Percentiles rank a stretch among this genome's conserved stretches.
Evolutionary conservation across 2,113 vertebrate genomes (phyloP).

Genomic region (Plestiodon gilberti): DNA sequence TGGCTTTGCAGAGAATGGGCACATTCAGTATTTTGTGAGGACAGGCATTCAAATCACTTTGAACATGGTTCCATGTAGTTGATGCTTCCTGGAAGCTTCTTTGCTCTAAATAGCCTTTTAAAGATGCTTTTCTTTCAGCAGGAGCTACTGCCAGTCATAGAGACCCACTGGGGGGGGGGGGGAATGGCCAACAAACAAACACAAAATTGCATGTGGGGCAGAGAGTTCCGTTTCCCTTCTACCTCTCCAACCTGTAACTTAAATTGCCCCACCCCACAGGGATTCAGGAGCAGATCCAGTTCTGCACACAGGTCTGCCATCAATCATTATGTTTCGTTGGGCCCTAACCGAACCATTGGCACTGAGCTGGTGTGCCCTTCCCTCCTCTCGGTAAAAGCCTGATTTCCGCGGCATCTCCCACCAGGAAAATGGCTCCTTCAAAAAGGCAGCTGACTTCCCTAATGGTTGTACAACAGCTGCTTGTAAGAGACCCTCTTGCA

Average conservation of each 20-base stretch:
- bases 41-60: neutral
- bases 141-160: neutral
- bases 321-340: neutral
- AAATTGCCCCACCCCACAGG: neutral
- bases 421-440: neutral
- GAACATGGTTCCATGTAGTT: neutral
- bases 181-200: neutral
- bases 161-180: neutral
- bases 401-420: slow-evolving; percentile 11
- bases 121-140: neutral
- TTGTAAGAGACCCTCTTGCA: neutral
- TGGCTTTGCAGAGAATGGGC: neutral
- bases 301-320: neutral
- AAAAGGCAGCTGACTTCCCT: neutral
- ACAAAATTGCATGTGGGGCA: neutral
- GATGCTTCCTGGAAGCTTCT: neutral
- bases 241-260: neutral
- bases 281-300: neutral
- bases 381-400: neutral
- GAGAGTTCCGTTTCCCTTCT: neutral
- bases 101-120: neutral
- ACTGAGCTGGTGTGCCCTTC: neutral
- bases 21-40: neutral
- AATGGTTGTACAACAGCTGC: neutral
- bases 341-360: neutral